Conservation (phyloP, 2,113 vertebrate genomes). For the Myrmecophaga tridactyla region DNA sequence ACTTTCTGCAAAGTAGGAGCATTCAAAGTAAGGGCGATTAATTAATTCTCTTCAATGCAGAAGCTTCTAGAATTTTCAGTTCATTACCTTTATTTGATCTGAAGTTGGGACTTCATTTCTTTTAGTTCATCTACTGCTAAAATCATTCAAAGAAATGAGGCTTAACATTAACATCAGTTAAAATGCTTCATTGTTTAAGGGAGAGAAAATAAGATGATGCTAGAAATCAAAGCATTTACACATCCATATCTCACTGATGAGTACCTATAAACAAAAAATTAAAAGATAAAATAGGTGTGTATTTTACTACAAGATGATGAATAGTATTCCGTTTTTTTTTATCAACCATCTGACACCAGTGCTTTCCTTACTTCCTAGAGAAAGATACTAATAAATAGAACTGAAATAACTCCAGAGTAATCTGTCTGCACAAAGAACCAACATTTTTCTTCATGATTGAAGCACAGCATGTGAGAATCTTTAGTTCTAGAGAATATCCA, state of each 20-base stretch:
- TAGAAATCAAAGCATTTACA: not conserved
- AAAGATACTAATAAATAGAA: not conserved
- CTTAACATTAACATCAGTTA: not conserved
- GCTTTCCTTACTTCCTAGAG: too few species aligned
- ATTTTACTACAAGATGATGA: not conserved
- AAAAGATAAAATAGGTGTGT: not conserved
- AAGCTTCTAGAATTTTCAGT: not conserved
- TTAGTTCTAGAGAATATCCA: not conserved
- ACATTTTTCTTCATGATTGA: not conserved
- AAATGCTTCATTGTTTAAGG: not conserved
- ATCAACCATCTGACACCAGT: not conserved
- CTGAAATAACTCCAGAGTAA: not conserved
- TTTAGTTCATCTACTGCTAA: not conserved
- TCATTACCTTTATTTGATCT: not conserved
- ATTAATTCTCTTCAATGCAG: not conserved
- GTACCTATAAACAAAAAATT: not conserved
- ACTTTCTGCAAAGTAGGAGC: not conserved
- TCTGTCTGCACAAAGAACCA: not conserved
- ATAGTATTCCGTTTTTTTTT: not conserved
- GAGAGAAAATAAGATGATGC: not conserved
- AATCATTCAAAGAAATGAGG: not conserved
- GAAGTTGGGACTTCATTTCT: not conserved
- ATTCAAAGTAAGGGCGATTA: not conserved
- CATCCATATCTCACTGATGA: not conserved
- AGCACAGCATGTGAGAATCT: not conserved